These are phyloP conservation scores for Umimayanthus kanabou DNA, from an alignment of 92 coral and sea anemone genomes.

Conservation along the genomic window DNA sequence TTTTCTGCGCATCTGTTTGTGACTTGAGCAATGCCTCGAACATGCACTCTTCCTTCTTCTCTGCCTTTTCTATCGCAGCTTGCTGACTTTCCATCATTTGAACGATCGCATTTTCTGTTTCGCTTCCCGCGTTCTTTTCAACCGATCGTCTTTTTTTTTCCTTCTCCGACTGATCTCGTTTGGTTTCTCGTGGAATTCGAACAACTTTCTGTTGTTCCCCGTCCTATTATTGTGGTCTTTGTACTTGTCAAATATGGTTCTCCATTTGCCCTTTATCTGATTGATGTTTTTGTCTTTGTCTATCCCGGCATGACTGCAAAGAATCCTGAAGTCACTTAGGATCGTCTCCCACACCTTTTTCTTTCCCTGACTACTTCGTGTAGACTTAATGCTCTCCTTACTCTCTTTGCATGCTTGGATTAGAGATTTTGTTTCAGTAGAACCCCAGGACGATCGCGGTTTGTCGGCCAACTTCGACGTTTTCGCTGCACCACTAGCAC, in stretches of 20 bases:
- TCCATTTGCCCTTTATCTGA: constrained; percentile 47
- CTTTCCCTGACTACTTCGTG: constrained; percentile 54
- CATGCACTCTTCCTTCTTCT: constrained; percentile 25
- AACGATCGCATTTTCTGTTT: constrained; percentile 4
- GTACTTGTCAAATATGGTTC: constrained; percentile 52
- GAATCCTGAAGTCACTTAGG: constrained; percentile 31
- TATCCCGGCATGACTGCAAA: constrained; percentile 49
- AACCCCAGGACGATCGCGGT: constrained; percentile 6
- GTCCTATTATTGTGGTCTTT: constrained; percentile 56
- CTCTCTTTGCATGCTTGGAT: constrained; percentile 41
- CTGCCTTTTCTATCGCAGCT: constrained; percentile 30
- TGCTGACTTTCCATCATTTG: constrained; percentile 13
- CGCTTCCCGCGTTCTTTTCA: constrained; percentile 10
- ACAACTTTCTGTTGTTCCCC: constrained; percentile 51
- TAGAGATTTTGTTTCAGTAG: background rate
- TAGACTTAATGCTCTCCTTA: constrained; percentile 34
- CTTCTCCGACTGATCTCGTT: constrained; percentile 25
- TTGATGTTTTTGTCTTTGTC: constrained; percentile 36
- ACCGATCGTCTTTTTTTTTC: constrained; percentile 10
- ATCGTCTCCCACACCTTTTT: constrained; percentile 49
- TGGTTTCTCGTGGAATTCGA: constrained; percentile 47
- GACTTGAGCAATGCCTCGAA: constrained; percentile 25
- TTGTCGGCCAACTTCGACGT: constrained; percentile 9
- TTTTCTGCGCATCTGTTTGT: constrained; percentile 17
- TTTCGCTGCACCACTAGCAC: constrained; percentile 6